These are phyloP conservation scores for Chaetodon trifasciatus DNA, from an alignment of 2,797 vertebrate species.

Conservation along the genomic window DNA sequence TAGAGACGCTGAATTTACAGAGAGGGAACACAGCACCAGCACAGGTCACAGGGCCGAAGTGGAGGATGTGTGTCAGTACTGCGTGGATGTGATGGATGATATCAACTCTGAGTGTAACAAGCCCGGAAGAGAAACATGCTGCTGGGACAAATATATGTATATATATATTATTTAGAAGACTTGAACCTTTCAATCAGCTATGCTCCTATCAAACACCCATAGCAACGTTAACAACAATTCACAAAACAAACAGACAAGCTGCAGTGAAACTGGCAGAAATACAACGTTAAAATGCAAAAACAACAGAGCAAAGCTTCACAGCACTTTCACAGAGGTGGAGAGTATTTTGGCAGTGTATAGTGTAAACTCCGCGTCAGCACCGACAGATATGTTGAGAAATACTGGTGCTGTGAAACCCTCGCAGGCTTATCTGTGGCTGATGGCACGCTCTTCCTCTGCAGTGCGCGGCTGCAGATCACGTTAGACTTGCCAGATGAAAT, in stretches of 20 bases:
- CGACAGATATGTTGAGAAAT: slow-evolving; percentile 20
- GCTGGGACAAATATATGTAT: not conserved
- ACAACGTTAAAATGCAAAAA: not conserved
- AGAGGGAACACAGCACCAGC: not conserved
- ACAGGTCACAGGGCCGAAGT: slow-evolving; percentile 2
- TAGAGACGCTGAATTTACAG: not conserved
- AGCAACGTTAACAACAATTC: not conserved
- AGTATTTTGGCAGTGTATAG: not conserved
- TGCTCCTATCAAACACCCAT: not conserved
- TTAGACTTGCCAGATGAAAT: not conserved
- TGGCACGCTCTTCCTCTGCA: not conserved
- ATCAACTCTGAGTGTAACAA: not conserved
- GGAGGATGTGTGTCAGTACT: slow-evolving; percentile 1
- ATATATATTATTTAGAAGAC: not conserved
- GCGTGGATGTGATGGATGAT: not conserved
- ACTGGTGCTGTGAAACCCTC: not conserved
- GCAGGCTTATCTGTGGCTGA: slow-evolving; percentile 34
- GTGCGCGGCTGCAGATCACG: not conserved
- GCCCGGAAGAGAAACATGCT: not conserved
- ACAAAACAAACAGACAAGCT: not conserved
- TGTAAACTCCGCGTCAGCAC: not conserved
- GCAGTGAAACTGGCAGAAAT: not conserved
- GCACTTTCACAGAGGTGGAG: not conserved
- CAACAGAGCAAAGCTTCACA: not conserved
- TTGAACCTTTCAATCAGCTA: not conserved